Base-by-base conservation (phyloP, 2,888 invertebrate genomes). In the Azorinus chamasolen region DNA sequence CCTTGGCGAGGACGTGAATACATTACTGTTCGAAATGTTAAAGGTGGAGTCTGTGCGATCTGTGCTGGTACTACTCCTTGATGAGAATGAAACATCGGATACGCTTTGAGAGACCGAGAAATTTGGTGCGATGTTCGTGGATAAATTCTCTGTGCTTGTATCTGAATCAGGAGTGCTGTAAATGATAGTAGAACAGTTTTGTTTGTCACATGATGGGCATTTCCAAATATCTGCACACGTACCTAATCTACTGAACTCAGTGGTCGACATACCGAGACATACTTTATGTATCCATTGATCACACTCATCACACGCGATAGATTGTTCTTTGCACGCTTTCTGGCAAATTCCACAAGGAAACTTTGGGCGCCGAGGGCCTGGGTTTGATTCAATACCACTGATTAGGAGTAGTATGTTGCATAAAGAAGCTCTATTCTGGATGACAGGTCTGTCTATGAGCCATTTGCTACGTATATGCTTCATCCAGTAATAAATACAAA, bases 281-380 rank as follows among this genome's bases (percentile, higher is more conserved):
- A 37, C 46, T 41, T 57, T 68, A 48, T 74, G 74, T 25, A 57
- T 22, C 68, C 74, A 68, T 46, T 74, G 57, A 24, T 74, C 63
- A 25, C 74, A 68, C 14, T 74, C 74, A 45, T 74, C 74, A 46
- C 68, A 74, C 0, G 74, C 66, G 1, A 74, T 62, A 8, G 22
- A 41, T 24, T 61, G 54, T 0, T 2, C 16, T 39, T 63, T 62
- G 41, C 63, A 63, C 27, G 46, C 72, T 43, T 51, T 58, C 14
- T 32, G 8, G 32, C 66, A 73, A 3, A 73, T 66, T 1, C 25
- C 57, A 32, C 66, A 68, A 1, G 74, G 68, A 27, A 27, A 68
- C 32, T 50, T 55, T 10, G 68, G 74, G 1, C 48, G 41, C 32
- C 61, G 37, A 25, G 68, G 74, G 18, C 68, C 68, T 22, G 74